phyloP scores from a whole-genome alignment of 2,888 invertebrate genomes.

The Spisula solida region DNA sequence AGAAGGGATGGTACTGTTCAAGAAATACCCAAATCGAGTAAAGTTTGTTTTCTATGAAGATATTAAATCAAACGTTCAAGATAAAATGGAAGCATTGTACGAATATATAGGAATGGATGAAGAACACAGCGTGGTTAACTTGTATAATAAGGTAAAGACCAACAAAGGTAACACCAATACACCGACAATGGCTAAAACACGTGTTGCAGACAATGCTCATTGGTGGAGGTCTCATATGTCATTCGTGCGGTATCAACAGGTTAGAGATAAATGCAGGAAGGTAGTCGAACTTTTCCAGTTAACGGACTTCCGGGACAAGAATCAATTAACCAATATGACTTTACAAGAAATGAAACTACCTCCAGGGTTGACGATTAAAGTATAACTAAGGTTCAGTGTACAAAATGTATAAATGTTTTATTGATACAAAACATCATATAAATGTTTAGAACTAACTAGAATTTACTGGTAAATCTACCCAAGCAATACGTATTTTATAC shows the following conservation, averaged over 20 bases:
- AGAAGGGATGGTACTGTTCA: constrained; percentile 39
- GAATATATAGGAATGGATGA: constrained; percentile 61
- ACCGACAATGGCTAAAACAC: constrained; percentile 30
- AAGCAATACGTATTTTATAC: no score
- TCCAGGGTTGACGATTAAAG: constrained; percentile 8
- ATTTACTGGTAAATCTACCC: no score
- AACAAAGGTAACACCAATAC: constrained; percentile 47
- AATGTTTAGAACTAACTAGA: no score
- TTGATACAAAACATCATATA: no score
- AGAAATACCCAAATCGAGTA: constrained; percentile 58
- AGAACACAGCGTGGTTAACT: constrained; percentile 27
- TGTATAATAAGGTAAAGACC: constrained; percentile 50
- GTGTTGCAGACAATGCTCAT: constrained; percentile 54
- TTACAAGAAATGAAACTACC: constrained; percentile 54
- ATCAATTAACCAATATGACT: constrained; percentile 26
- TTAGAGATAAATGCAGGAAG: constrained; percentile 47
- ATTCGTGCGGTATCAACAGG: constrained; percentile 39
- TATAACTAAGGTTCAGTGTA: not conserved
- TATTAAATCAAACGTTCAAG: constrained; percentile 44
- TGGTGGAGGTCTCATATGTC: constrained; percentile 65
- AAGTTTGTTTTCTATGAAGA: constrained; percentile 68
- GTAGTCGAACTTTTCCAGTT: constrained; percentile 46
- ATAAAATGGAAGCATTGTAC: constrained; percentile 49
- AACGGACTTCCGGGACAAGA: constrained; percentile 47
- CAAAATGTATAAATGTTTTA: no score